Evolutionary conservation across 2,113 vertebrate genomes (phyloP).

Genomic region (Bothrops jararaca): DNA sequence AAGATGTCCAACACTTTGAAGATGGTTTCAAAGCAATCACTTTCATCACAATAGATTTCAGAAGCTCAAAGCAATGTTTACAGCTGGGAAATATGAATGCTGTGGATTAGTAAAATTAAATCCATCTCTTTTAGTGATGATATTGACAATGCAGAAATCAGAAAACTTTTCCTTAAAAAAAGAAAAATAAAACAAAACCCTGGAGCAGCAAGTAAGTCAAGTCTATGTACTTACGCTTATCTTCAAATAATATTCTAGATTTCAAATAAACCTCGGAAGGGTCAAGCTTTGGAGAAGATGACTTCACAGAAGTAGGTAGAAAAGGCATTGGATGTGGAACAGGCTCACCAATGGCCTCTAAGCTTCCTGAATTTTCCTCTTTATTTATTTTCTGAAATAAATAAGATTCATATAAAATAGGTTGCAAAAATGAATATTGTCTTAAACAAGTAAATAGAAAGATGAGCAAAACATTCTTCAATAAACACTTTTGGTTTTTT

Average conservation of each 20-base stretch:
- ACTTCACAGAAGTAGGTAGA: conserved; percentile 71
- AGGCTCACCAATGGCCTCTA: conserved; percentile 77
- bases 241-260: conserved; percentile 88
- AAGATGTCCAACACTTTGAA: not conserved
- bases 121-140: not conserved
- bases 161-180: not conserved
- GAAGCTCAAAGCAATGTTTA: not conserved
- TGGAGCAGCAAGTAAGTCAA: not conserved
- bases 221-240: conserved; percentile 84
- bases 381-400: conserved; percentile 75
- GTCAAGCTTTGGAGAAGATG: conserved; percentile 88
- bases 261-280: conserved; percentile 94
- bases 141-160: not conserved
- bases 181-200: not conserved
- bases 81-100: not conserved
- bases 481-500: not conserved
- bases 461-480: not conserved
- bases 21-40: not conserved
- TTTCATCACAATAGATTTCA: not conserved
- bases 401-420: conserved; percentile 11
- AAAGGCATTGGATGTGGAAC: conserved; percentile 82
- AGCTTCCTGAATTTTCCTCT: conserved; percentile 76
- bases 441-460: not conserved
- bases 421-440: fast-evolving
- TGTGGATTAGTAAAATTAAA: not conserved